Conservation (phyloP, 1,140 invertebrate genomes). For the Homarus americanus region DNA sequence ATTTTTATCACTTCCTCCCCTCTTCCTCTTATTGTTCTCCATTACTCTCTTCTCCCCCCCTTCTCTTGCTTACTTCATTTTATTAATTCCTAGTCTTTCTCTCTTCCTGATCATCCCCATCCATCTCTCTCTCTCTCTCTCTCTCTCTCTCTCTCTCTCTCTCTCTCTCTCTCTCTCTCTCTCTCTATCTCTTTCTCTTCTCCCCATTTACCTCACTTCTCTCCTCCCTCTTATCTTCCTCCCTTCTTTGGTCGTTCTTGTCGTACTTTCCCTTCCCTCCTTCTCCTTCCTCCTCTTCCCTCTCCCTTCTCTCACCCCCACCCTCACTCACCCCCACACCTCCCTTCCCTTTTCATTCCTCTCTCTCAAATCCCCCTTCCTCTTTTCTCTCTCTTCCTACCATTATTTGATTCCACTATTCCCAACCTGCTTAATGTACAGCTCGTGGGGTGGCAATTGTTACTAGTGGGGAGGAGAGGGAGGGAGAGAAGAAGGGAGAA, state of each 20-base stretch:
- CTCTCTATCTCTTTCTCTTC: not conserved
- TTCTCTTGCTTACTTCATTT: not conserved
- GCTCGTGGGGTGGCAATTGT: not conserved
- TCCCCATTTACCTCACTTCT: no score
- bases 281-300: no score
- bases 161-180: not conserved
- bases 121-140: not conserved
- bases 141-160: not conserved
- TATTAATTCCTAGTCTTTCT: not conserved
- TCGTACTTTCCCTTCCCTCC: no score
- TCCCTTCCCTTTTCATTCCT: no score
- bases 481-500: no score
- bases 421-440: not conserved
- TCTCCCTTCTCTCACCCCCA: not conserved
- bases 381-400: not conserved
- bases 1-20: not conserved
- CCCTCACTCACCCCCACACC: not conserved
- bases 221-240: no score
- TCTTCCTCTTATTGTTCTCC: not conserved
- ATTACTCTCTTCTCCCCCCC: not conserved
- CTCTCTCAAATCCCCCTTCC: no score
- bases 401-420: conserved; percentile 11
- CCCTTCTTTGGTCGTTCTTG: no score
- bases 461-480: not conserved
- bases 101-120: not conserved